Evolutionary conservation across 2,113 vertebrate species (phyloP).

Genomic region (Eulacestoma nigropectus): DNA sequence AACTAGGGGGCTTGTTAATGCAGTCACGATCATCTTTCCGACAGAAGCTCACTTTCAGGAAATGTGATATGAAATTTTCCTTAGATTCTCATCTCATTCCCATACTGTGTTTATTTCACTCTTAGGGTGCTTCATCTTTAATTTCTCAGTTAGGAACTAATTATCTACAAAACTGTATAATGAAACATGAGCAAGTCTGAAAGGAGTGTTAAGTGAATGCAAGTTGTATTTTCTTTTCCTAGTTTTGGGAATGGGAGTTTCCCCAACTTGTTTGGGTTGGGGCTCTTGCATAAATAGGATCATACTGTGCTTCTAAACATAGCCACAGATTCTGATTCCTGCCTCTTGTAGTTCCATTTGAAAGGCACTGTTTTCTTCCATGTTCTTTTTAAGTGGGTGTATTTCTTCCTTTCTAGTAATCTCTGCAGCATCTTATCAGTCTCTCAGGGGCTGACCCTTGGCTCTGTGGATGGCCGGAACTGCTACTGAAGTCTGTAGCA

Average conservation of each 20-base stretch:
- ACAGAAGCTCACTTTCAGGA: constrained; percentile 21
- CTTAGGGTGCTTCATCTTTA: not conserved
- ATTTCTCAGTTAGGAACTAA: not conserved
- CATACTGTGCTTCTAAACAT: not conserved
- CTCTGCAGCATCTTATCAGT: not conserved
- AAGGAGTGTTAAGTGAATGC: not conserved
- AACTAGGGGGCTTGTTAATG: constrained; percentile 15
- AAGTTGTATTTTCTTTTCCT: not conserved
- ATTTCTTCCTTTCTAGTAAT: not conserved
- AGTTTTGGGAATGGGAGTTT: not conserved
- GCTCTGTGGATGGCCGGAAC: not conserved
- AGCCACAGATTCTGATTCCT: not conserved
- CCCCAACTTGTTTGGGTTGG: not conserved
- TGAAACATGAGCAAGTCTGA: not conserved
- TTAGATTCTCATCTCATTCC: constrained; percentile 13
- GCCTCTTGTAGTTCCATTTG: not conserved
- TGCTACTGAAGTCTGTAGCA: not conserved
- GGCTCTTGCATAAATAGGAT: not conserved
- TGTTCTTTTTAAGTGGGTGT: not conserved
- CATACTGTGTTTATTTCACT: not conserved
- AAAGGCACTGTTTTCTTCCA: not conserved
- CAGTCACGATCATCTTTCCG: not conserved
- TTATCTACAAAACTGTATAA: not conserved
- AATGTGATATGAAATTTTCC: constrained; percentile 23
- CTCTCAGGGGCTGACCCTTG: not conserved